Percentiles rank a stretch among this genome's conserved stretches.
Conservation (phyloP, 2,888 invertebrate species). For the Spialia ferax region DNA sequence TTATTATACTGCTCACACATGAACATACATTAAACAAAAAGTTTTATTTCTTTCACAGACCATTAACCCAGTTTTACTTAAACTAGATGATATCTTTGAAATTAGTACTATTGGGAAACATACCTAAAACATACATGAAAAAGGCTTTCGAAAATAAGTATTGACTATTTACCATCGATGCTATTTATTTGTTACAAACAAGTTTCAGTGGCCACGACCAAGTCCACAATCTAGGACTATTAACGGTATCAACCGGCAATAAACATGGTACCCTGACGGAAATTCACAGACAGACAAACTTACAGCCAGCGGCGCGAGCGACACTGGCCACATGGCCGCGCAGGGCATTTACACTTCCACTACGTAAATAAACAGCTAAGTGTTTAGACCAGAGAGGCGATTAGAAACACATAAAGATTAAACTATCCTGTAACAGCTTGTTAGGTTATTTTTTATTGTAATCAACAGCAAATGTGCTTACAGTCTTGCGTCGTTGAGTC, state of each 20-base stretch:
- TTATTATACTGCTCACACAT: background rate
- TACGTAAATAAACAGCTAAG: slow-evolving; percentile 1
- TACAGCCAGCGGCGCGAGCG: background rate
- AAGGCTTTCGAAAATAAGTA: too few relatives aligned
- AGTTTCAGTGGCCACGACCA: background rate
- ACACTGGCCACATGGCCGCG: slow-evolving; percentile 4
- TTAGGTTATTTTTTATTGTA: background rate
- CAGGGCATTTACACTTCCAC: slow-evolving; percentile 2
- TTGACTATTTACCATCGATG: too few relatives aligned
- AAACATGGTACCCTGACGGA: background rate
- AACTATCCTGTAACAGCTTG: background rate
- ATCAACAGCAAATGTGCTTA: background rate
- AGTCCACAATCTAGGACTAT: background rate
- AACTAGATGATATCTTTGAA: too few relatives aligned
- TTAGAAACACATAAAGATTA: background rate
- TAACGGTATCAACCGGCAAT: background rate
- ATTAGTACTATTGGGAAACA: too few relatives aligned
- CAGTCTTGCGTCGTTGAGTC: too few relatives aligned
- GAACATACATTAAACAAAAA: background rate
- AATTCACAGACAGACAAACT: background rate
- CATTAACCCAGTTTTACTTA: background rate
- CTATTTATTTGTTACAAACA: background rate
- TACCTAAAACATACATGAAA: too few relatives aligned
- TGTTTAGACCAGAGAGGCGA: slow-evolving; percentile 4
- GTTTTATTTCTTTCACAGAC: slow-evolving; percentile 4